Evolutionary conservation across 2,888 invertebrate genomes (phyloP).

Genomic region (Oegoconia quadripuncta): DNA sequence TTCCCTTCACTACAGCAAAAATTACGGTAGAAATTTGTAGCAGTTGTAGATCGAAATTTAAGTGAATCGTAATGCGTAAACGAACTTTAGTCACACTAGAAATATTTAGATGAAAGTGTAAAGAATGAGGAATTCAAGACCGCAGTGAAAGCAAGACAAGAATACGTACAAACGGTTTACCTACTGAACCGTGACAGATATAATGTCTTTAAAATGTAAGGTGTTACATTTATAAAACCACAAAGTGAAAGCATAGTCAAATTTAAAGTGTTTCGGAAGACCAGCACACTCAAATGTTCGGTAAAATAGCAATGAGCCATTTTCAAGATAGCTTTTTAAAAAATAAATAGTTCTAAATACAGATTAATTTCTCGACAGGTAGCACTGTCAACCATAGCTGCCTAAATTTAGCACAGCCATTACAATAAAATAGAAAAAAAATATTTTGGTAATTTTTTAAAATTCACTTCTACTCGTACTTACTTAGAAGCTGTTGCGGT

Average conservation of each 20-base stretch:
- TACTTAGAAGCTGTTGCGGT: too few relatives aligned
- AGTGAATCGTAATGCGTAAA: slow-evolving; percentile 18
- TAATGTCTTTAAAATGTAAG: slow-evolving; percentile 47
- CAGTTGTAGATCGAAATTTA: slow-evolving; percentile 2
- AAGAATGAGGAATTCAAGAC: slow-evolving; percentile 23
- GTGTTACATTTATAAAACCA: slow-evolving; percentile 52
- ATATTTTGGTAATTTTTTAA: too few relatives aligned
- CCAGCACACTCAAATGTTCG: neutral
- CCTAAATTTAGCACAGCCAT: too few relatives aligned
- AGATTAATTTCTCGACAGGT: too few relatives aligned
- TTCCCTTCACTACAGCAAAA: slow-evolving; percentile 13
- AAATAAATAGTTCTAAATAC: too few relatives aligned
- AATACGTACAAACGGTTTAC: slow-evolving; percentile 30
- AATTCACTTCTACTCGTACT: too few relatives aligned
- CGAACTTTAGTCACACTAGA: slow-evolving; percentile 8
- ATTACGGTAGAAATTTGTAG: slow-evolving; percentile 10
- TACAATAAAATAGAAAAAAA: too few relatives aligned
- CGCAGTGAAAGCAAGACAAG: slow-evolving; percentile 39
- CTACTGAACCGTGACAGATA: slow-evolving; percentile 51
- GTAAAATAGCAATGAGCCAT: neutral
- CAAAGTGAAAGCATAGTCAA: slow-evolving; percentile 46
- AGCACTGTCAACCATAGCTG: too few relatives aligned
- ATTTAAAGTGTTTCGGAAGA: neutral
- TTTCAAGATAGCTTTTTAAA: neutral
- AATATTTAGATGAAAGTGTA: slow-evolving; percentile 15